Conservation (phyloP, 2,113 vertebrate species). For the Oceanodroma tethys region DNA sequence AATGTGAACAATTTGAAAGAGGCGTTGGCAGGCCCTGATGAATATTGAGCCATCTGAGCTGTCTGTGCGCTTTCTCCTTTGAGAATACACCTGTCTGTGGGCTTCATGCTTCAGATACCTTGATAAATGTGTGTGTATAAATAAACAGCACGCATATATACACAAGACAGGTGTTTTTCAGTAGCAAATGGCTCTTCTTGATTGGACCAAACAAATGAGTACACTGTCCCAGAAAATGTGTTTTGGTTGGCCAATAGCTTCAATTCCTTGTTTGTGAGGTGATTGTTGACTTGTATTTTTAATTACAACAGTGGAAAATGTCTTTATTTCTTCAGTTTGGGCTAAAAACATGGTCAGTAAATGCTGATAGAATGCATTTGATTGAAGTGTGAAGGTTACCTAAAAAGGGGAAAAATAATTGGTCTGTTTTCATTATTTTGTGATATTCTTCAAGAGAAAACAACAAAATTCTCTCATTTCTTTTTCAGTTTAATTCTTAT, state of each 20-base stretch:
- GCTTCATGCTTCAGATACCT: not conserved
- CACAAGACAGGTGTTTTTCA: not conserved
- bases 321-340: not conserved
- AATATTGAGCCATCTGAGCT: not conserved
- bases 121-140: not conserved
- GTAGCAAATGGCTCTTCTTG: not conserved
- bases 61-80: not conserved
- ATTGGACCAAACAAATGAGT: not conserved
- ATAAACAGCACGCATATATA: not conserved
- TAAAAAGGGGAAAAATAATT: not conserved
- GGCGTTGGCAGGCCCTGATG: not conserved
- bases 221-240: not conserved
- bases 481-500: slow-evolving; percentile 6
- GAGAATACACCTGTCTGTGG: slow-evolving; percentile 14
- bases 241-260: not conserved
- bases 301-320: not conserved
- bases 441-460: not conserved
- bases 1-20: not conserved
- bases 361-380: not conserved
- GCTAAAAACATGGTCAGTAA: not conserved
- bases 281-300: not conserved
- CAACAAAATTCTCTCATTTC: not conserved
- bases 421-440: not conserved
- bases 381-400: not conserved
- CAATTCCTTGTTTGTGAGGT: not conserved